These are phyloP conservation scores for Porphyrio hochstetteri DNA, from an alignment of 2,113 vertebrate species.

Conservation along the genomic window DNA sequence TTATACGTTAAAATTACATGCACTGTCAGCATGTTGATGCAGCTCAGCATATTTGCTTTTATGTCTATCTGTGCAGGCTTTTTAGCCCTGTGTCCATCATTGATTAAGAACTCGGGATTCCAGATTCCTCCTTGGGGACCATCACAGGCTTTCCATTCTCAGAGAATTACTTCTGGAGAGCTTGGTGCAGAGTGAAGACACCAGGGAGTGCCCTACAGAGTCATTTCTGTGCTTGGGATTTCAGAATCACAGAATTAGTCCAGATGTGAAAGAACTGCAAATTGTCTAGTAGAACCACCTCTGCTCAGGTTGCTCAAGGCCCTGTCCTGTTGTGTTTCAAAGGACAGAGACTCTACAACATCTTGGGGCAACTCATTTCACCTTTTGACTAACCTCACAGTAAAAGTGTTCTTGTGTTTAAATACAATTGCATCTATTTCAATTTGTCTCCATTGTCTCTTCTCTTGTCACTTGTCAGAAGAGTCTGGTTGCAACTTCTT, in stretches of 20 bases:
- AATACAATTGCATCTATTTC: background rate
- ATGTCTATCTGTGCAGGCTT: background rate
- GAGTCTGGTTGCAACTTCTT: background rate
- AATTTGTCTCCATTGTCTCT: background rate
- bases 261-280: background rate
- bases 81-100: background rate
- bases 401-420: background rate
- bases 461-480: background rate
- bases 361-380: fast-evolving
- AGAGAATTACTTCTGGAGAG: background rate
- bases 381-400: background rate
- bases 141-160: background rate
- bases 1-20: background rate
- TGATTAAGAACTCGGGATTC: background rate
- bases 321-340: background rate
- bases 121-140: background rate
- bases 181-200: background rate
- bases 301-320: background rate
- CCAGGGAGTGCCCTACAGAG: background rate
- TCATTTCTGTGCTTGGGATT: background rate
- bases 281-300: fast-evolving
- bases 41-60: background rate
- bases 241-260: background rate
- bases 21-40: background rate
- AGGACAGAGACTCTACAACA: background rate